Percentiles rank a stretch among this genome's conserved stretches.
Evolutionary conservation across 1,140 invertebrate genomes (phyloP).

Genomic region (Calephelis nemesis): DNA sequence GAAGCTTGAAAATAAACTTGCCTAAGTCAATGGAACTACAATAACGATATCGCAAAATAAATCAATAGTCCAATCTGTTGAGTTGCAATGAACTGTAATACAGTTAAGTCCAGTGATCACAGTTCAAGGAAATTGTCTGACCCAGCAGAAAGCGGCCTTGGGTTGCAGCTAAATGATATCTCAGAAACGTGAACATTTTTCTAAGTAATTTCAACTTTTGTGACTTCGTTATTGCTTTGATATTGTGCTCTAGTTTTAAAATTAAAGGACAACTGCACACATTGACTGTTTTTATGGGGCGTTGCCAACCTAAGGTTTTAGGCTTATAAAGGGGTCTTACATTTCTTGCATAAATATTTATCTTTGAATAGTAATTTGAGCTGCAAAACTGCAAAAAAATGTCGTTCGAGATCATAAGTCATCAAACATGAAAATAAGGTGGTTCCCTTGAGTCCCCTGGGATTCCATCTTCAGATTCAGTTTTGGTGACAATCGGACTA

Average conservation of each 20-base stretch:
- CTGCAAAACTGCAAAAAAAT: too few species aligned
- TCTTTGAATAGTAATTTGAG: too few species aligned
- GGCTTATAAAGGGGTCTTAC: too few species aligned
- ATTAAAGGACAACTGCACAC: background rate
- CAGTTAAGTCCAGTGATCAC: background rate
- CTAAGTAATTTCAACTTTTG: background rate
- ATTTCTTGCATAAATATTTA: too few species aligned
- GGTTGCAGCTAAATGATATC: constrained; percentile 2
- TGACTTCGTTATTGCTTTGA: background rate
- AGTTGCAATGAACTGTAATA: constrained; percentile 7
- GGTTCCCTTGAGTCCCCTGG: too few species aligned
- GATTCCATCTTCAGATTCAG: too few species aligned
- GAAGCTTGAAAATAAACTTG: too few species aligned
- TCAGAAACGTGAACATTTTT: background rate
- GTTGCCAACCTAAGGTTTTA: too few species aligned
- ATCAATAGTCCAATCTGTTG: constrained; percentile 12
- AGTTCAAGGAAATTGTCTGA: constrained; percentile 11
- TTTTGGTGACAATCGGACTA: too few species aligned
- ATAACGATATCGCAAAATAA: background rate
- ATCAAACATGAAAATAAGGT: too few species aligned
- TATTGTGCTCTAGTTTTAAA: background rate
- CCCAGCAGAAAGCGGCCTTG: constrained; percentile 6
- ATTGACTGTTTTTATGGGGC: too few species aligned
- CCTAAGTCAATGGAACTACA: background rate
- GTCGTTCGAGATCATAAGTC: too few species aligned